phyloP scores from a whole-genome alignment of 1,140 invertebrate species.

The Popillia japonica region DNA sequence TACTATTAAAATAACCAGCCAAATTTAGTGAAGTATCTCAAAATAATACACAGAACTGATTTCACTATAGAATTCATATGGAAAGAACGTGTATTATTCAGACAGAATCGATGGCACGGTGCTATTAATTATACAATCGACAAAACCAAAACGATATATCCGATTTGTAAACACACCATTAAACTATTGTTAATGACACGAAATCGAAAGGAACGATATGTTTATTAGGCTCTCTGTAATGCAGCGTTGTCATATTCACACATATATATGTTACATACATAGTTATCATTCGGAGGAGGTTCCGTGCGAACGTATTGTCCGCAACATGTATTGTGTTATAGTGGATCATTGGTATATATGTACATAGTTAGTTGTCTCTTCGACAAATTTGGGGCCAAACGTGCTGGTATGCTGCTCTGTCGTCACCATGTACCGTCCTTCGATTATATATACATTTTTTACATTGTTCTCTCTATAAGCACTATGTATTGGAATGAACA shows the following conservation, averaged over 20 bases:
- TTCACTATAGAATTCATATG: no score
- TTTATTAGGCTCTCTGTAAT: background rate
- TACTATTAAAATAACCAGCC: no score
- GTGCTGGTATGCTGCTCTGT: background rate
- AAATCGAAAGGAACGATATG: background rate
- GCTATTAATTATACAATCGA: background rate
- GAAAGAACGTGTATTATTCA: background rate
- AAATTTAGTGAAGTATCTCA: no score
- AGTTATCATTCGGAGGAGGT: background rate
- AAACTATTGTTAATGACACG: background rate
- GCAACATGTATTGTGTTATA: background rate
- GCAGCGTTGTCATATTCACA: background rate
- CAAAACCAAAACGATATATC: background rate
- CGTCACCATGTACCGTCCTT: background rate
- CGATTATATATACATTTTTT: no score
- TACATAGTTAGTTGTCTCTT: background rate
- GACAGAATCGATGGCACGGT: background rate
- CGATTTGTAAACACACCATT: background rate
- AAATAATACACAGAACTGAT: no score
- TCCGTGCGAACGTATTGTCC: background rate
- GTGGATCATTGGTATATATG: background rate
- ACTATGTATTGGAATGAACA: background rate
- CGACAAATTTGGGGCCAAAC: slow-evolving; percentile 9
- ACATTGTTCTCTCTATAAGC: background rate
- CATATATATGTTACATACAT: no score